Conservation (phyloP, 2,113 vertebrate species). For the Sinosuthora webbiana region DNA sequence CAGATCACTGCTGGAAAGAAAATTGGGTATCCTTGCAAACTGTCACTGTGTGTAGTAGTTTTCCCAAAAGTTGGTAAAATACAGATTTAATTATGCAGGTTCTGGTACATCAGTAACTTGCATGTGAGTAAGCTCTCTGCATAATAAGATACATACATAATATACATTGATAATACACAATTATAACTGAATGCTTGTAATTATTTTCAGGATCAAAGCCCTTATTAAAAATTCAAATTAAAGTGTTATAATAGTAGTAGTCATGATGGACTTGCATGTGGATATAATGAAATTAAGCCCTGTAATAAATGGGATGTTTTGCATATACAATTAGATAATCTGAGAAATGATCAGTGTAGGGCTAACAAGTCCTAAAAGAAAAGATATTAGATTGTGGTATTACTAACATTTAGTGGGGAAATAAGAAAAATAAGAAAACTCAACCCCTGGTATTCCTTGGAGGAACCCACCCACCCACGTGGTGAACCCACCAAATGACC, state of each 20-base stretch:
- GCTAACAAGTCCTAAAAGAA: not conserved
- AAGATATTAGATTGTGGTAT: not conserved
- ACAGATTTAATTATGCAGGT: not conserved
- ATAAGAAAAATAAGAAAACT: not conserved
- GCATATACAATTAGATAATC: slow-evolving; percentile 33
- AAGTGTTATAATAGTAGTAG: not conserved
- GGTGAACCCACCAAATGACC: not conserved
- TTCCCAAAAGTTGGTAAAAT: not conserved
- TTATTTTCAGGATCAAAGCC: slow-evolving; percentile 51
- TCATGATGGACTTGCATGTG: slow-evolving; percentile 19
- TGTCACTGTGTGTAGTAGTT: not conserved
- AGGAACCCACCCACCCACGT: too few relatives aligned
- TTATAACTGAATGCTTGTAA: slow-evolving; percentile 43
- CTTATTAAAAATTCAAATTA: slow-evolving; percentile 44
- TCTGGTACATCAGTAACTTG: not conserved
- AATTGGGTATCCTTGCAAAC: not conserved
- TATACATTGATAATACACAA: not conserved
- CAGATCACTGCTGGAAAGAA: not conserved
- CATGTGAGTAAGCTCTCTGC: not conserved
- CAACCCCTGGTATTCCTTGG: not conserved
- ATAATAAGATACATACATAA: not conserved
- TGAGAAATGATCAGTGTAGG: not conserved
- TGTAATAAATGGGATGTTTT: slow-evolving; percentile 8
- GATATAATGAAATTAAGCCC: slow-evolving; percentile 21
- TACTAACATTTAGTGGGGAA: not conserved